phyloP scores from a whole-genome alignment of 53 echinoderm and acorn worm genomes.

The Echinometra lucunter region DNA sequence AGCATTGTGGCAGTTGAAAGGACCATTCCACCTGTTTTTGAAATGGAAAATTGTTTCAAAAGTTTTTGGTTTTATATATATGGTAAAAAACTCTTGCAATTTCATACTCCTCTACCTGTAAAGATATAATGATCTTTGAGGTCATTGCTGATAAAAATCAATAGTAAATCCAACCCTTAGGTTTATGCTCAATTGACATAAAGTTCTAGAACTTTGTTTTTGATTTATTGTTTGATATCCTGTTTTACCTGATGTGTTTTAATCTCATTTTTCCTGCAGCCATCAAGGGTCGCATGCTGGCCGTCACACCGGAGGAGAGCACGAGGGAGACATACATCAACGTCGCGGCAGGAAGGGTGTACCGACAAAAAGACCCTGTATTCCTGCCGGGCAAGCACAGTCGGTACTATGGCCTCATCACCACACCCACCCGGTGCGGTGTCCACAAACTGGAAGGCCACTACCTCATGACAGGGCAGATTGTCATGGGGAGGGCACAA shows the following conservation, averaged over 20 bases:
- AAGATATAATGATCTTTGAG: neutral
- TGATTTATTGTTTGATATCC: neutral
- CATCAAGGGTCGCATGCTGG: slow-evolving; percentile 65
- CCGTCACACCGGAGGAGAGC: slow-evolving; percentile 56
- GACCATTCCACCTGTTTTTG: neutral
- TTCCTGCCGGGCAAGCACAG: slow-evolving; percentile 68
- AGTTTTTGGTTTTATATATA: neutral
- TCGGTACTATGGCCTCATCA: slow-evolving; percentile 65
- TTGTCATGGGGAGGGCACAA: slow-evolving; percentile 57
- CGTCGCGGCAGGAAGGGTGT: slow-evolving; percentile 50
- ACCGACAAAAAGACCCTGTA: slow-evolving; percentile 54
- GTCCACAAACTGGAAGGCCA: slow-evolving; percentile 62
- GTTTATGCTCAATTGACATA: neutral
- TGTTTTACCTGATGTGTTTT: neutral
- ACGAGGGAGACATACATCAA: slow-evolving; percentile 67
- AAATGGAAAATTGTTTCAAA: neutral
- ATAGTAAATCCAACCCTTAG: neutral
- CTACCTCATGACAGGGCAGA: slow-evolving; percentile 64
- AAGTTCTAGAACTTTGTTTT: neutral
- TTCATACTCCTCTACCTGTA: neutral
- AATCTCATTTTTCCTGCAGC: slow-evolving; percentile 54
- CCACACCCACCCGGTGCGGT: slow-evolving; percentile 42
- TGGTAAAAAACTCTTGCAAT: neutral
- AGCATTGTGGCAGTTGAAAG: neutral
- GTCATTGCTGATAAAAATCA: neutral